phyloP scores from a whole-genome alignment of 2,888 invertebrate genomes.

The Phytoseiulus persimilis region DNA sequence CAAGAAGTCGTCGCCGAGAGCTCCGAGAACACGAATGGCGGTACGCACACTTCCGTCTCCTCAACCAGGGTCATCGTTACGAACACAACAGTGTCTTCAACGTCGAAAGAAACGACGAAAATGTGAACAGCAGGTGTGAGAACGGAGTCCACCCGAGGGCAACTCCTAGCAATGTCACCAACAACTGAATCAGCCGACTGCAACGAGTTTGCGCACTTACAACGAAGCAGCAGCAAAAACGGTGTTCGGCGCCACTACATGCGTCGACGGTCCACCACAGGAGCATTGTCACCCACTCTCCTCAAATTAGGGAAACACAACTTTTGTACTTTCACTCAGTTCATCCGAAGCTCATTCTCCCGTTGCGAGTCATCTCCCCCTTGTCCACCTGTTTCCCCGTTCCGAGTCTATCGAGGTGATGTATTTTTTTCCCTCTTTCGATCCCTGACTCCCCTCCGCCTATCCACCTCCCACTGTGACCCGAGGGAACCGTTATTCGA shows the following conservation, averaged over 20 bases:
- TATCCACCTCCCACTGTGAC: too few relatives aligned
- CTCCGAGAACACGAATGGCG: slow-evolving; percentile 11
- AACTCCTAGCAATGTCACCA: background rate
- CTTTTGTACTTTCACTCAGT: background rate
- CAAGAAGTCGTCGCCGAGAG: background rate
- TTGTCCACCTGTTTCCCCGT: too few relatives aligned
- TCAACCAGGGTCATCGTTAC: background rate
- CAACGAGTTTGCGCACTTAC: background rate
- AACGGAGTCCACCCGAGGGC: background rate
- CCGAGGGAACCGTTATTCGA: too few relatives aligned
- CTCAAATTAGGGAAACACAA: background rate
- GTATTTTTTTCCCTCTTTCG: too few relatives aligned
- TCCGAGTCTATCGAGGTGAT: too few relatives aligned
- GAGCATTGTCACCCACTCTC: background rate
- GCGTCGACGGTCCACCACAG: background rate
- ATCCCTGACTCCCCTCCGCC: too few relatives aligned
- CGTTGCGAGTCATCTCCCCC: background rate
- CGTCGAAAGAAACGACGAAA: slow-evolving; percentile 22
- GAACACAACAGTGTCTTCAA: background rate
- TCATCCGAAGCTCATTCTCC: background rate
- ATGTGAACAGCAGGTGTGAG: background rate
- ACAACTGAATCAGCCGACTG: background rate
- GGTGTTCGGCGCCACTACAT: too few relatives aligned
- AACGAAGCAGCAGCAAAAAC: background rate
- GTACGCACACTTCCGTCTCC: slow-evolving; percentile 19